phyloP scores from a whole-genome alignment of 2,113 vertebrate genomes.

The Guaruba guarouba region DNA sequence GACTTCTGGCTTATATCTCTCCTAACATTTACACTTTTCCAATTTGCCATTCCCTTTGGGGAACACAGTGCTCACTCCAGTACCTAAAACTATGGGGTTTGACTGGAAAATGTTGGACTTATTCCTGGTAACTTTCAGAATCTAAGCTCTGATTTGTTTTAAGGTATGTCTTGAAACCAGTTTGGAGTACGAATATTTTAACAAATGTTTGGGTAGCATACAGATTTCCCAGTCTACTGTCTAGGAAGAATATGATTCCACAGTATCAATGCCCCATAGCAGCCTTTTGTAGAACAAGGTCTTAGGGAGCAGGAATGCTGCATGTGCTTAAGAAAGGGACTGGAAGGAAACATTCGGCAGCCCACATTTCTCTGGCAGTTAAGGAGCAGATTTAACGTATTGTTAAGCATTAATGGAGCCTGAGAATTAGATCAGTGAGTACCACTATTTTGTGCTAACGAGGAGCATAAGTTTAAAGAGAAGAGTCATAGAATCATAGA shows the following conservation, averaged over 20 bases:
- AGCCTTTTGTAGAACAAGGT: background rate
- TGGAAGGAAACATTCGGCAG: background rate
- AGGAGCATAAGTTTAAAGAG: background rate
- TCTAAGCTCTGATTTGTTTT: background rate
- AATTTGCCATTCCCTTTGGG: conserved; percentile 11
- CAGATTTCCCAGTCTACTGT: background rate
- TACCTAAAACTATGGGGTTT: background rate
- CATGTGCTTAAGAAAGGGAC: background rate
- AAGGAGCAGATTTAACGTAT: background rate
- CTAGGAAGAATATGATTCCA: background rate
- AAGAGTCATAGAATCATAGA: background rate
- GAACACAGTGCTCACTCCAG: background rate
- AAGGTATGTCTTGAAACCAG: background rate
- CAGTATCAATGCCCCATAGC: background rate
- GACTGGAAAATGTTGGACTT: background rate
- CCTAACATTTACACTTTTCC: background rate
- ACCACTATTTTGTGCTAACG: background rate
- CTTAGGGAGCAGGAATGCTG: background rate
- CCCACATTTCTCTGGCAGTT: background rate
- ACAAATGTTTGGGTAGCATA: background rate
- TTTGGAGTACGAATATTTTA: background rate
- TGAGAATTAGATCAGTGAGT: background rate
- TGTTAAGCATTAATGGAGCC: background rate
- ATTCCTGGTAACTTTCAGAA: background rate
- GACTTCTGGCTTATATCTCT: background rate